Evolutionary conservation across 2,797 vertebrate genomes (phyloP), one percentile per base, ranked within the genome.

Genomic region (Oryzias sinensis): DNA sequence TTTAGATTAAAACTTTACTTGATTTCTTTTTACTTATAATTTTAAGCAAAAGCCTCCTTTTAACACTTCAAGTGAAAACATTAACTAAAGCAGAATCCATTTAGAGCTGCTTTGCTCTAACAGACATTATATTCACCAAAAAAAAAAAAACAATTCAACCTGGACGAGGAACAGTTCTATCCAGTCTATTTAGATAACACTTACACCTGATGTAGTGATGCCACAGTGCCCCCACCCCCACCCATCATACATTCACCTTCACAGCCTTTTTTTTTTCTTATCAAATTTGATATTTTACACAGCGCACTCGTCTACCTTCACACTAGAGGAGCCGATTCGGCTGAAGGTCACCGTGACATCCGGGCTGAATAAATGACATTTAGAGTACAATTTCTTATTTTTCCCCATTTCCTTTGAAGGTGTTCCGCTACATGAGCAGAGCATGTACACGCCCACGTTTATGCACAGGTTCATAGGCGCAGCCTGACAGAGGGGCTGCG

Each of bases 341-440:
- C 92, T 93, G 92, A 94, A 96, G 93, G 93, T 95, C 93, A 94
- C 70, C 53, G 67, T 74, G 87, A 87, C 85, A 88, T 81, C 84
- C 85, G 83, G 80, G 89, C 90, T 90, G 89, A 92, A 91, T 92
- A 89, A 91, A 91, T 95, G 91, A 94, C 93, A 92, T 94, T 95
- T 94, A 91, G 83, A 91, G 87, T 91, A 83, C 68, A 82, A 88
- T 94, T 93, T 88, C 79, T 83, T 84, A 85, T 90, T 92, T 92
- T 87, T 90, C 72, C 81, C 78, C 63, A 72, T 88, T 89, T 85
- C 72, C 85, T 87, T 89, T 91, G 66, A 89, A 85, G 74, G 72
- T 65, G 50, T 85, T 62, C 65, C 57, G 68, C 54, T 70, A 70
- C 62, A 65, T 59, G 76, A 70, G 46, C 67, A 5, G 66, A 46